Evolutionary conservation across 2,888 invertebrate genomes (phyloP), one percentile per base, ranked within the genome.

Genomic region (Neoascia interrupta): DNA sequence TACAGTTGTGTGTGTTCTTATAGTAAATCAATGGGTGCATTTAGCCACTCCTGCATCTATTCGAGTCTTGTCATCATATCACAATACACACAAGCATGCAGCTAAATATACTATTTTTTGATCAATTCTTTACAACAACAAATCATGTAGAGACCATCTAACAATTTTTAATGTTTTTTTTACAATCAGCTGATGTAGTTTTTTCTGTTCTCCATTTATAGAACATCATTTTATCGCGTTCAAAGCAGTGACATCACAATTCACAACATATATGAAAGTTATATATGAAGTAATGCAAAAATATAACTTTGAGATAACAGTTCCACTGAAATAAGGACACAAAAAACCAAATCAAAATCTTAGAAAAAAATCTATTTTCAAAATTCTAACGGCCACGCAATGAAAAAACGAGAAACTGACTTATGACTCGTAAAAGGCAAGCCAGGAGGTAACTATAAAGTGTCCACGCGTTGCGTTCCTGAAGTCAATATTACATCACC

Each of bases 351-450:
- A n/a, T n/a, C 5, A 26, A 11, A 13, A 26, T 18, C 15, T 34
- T 23, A 31, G 10, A 23, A 19, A 6, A 43, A 31, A 53, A 39
- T 56, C 34, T 36, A 63, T 3, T 15, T 63, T 60, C 28, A 36
- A 72, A 34, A 28, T 31, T 41, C 68, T 13, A 63, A 18, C 37
- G 37, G 28, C 49, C 36, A 84, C 83, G 88, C 86, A 84, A 85
- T 88, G 84, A 88, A 87, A 83, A 88, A 88, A 83, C 87, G 87
- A 82, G 88, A 89, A 80, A 87, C 88, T 43, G 89, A 88, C 84
- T 88, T 88, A 88, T 88, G 88, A 88, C 88, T 88, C 85, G 85
- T 88, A 85, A 86, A 86, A 83, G 84, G 85, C 56, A 86, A 86
- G 69, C 84, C 85, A 81, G 87, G 86, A 81, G 86, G 87, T 81